Base-by-base conservation (phyloP, 1,140 invertebrate species). In the Idris sp. region DNA sequence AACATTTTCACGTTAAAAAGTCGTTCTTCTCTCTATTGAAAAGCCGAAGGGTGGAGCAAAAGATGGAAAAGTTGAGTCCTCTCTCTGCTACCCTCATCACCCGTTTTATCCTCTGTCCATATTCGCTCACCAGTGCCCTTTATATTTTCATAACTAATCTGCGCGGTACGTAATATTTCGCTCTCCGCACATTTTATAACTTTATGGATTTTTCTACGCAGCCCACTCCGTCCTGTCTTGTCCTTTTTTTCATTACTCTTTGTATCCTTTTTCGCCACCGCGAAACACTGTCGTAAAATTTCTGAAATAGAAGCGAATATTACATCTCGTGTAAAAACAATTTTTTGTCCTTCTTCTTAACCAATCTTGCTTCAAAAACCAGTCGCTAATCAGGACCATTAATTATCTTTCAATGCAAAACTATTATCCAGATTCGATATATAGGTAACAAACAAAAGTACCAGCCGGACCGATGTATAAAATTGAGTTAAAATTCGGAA, bases 71-170 rank as follows among this genome's bases (percentile, higher is more conserved):
- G 81, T 81, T 80, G 81, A 83, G 78, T 81, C 82, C n/a, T n/a
- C 81, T 82, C 80, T 79, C 81, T 62, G 74, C 74, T 77, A 81
- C 79, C 81, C 81, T 84, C 78, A 76, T 81, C 76, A 76, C 74
- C 67, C 67, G 76, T 76, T 78, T 76, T 64, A 76, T 74, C 74
- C 78, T 76, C 73, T 75, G 69, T 72, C 74, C 75, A 75, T 79
- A 77, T 77, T 68, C 74, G 59, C 64, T 72, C 76, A 71, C 79
- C 69, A 75, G 76, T 78, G 65, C 80, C 81, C 82, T 85, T 85
- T 83, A 85, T 83, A 85, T 84, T 85, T 85, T 85, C 83, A 85
- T 85, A 85, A 85, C 83, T 85, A 85, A 85, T 85, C 83, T 85
- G 83, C 83, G 83, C 83, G 80, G 79, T 84, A 81, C 82, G 80